Evolutionary conservation across 2,113 vertebrate genomes (phyloP).

Genomic region (Leptobrachium ailaonicum): DNA sequence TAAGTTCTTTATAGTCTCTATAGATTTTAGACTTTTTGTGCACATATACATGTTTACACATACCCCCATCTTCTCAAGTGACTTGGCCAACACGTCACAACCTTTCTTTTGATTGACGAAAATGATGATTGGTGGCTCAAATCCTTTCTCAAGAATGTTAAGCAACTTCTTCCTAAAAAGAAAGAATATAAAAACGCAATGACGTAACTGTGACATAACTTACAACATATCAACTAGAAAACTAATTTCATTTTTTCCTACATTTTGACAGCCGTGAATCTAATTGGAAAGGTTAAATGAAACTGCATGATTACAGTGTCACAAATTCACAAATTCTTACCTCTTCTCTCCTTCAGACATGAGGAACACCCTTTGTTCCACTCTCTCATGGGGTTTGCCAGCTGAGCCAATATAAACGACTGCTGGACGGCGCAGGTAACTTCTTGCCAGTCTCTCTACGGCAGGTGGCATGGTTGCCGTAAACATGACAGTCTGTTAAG

Average conservation of each 20-base stretch:
- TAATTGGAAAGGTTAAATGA: too few species aligned
- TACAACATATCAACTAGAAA: background rate
- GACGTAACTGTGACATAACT: background rate
- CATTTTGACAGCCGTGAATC: too few species aligned
- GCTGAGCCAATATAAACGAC: slow-evolving; percentile 98
- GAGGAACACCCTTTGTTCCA: slow-evolving; percentile 96
- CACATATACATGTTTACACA: slow-evolving; percentile 47
- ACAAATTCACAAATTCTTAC: slow-evolving; percentile 57
- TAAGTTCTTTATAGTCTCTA: too few species aligned
- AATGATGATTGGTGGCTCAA: slow-evolving; percentile 97
- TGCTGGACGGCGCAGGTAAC: slow-evolving; percentile 90
- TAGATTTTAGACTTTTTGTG: too few species aligned
- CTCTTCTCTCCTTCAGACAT: slow-evolving; percentile 96
- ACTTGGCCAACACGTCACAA: slow-evolving; percentile 94
- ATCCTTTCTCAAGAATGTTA: slow-evolving; percentile 87
- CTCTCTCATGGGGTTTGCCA: slow-evolving; percentile 94
- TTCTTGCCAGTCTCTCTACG: slow-evolving; percentile 91
- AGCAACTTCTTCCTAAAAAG: slow-evolving; percentile 89
- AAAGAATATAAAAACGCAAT: background rate
- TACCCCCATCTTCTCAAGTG: slow-evolving; percentile 98
- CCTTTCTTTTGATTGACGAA: slow-evolving; percentile 99
- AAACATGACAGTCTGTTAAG: slow-evolving; percentile 92
- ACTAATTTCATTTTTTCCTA: too few species aligned
- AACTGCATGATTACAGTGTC: too few species aligned
- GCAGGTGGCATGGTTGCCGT: slow-evolving; percentile 96